phyloP scores from a whole-genome alignment of 2,113 vertebrate species.

The Pachypanchax playfairii region DNA sequence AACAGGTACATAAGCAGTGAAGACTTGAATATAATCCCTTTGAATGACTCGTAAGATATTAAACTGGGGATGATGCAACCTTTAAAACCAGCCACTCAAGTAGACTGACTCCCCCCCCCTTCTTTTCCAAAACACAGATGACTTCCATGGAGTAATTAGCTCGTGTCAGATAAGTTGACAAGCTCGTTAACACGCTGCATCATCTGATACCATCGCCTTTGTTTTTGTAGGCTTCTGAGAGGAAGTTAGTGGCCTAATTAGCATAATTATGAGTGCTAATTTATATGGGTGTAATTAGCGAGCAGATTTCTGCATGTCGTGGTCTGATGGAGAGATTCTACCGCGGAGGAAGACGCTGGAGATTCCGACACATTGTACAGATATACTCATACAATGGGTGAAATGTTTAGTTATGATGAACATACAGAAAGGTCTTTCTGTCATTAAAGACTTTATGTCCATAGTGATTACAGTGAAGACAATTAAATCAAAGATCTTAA shows the following conservation, averaged over 20 bases:
- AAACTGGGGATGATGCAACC: conserved; percentile 15
- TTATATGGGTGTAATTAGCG: conserved; percentile 78
- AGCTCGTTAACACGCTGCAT: conserved; percentile 78
- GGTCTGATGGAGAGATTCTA: conserved; percentile 48
- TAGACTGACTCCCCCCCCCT: conserved; percentile 1
- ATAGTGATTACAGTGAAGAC: no score
- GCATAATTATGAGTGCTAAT: conserved; percentile 79
- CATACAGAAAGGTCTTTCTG: not conserved
- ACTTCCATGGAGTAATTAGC: conserved; percentile 73
- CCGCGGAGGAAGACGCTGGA: conserved; percentile 19
- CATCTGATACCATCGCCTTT: conserved; percentile 71
- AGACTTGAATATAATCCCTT: conserved; percentile 11
- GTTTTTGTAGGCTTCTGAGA: conserved; percentile 77
- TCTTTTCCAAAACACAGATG: conserved; percentile 43
- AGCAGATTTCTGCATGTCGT: conserved; percentile 61
- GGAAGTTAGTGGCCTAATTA: conserved; percentile 79
- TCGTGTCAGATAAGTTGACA: conserved; percentile 76
- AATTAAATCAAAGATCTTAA: no score
- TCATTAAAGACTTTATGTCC: no score
- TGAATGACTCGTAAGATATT: not conserved
- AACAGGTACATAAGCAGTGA: not conserved
- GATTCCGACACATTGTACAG: conserved; percentile 35
- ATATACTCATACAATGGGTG: no score
- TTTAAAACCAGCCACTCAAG: conserved; percentile 24
- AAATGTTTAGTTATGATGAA: no score